Percentiles rank a stretch among this genome's conserved stretches.
phyloP scores from a whole-genome alignment of 2,113 vertebrate genomes.

The Urocolius indicus region DNA sequence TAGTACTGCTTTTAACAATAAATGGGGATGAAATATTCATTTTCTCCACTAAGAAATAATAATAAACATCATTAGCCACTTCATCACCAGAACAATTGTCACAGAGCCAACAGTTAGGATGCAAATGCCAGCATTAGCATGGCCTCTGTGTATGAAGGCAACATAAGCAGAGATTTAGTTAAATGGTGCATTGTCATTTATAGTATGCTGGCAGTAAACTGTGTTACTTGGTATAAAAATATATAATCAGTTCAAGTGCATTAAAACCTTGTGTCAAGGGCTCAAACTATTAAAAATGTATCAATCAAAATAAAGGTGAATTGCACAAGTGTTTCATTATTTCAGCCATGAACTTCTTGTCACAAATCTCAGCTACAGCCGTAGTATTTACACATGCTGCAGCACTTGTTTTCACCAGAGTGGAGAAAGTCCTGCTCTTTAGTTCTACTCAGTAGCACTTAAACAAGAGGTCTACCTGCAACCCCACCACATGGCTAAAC shows the following conservation, averaged over 20 bases:
- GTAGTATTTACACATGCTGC: constrained; percentile 38
- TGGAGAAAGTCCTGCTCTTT: constrained; percentile 42
- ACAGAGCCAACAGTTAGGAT: constrained; percentile 45
- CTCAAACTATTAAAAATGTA: neutral
- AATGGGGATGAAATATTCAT: constrained; percentile 39
- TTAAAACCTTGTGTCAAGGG: neutral
- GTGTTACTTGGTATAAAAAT: neutral
- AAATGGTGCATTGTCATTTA: neutral
- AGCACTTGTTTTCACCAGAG: constrained; percentile 46
- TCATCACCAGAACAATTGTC: constrained; percentile 59
- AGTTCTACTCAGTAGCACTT: constrained; percentile 24
- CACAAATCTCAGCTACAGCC: constrained; percentile 28
- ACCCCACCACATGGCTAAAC: neutral
- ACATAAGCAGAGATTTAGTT: constrained; percentile 1
- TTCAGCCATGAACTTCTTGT: neutral
- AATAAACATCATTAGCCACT: constrained; percentile 64
- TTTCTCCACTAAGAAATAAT: constrained; percentile 57
- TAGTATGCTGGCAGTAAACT: neutral
- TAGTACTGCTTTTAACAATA: constrained; percentile 37
- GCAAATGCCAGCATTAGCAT: constrained; percentile 11
- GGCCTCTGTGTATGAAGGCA: constrained; percentile 11
- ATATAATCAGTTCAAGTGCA: neutral
- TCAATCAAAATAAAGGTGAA: neutral
- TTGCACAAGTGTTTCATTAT: constrained; percentile 4
- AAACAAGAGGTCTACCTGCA: constrained; percentile 43